Evolutionary conservation across 2,888 invertebrate genomes (phyloP).

Genomic region (Tetragonula carbonaria): DNA sequence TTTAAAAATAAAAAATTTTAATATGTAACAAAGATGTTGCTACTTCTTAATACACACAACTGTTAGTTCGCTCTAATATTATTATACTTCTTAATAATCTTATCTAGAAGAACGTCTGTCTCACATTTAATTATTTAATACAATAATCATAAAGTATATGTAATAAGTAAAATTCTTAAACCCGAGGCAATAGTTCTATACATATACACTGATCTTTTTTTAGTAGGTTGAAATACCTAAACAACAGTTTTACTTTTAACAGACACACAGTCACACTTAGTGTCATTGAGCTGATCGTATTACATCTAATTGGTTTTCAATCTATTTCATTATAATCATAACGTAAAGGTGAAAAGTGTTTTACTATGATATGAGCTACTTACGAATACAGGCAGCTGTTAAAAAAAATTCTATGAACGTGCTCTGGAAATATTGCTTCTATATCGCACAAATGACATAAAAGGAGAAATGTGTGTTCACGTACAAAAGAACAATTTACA

Average conservation of each 20-base stretch:
- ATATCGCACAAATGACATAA: slow-evolving; percentile 61
- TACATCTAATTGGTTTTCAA: slow-evolving; percentile 75
- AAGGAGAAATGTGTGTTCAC: slow-evolving; percentile 65
- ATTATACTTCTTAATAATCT: slow-evolving; percentile 64
- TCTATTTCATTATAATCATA: slow-evolving; percentile 72
- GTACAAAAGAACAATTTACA: slow-evolving; percentile 49
- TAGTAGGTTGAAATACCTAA: slow-evolving; percentile 75
- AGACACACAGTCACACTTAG: slow-evolving; percentile 79
- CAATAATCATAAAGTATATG: slow-evolving; percentile 65
- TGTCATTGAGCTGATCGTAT: slow-evolving; percentile 82
- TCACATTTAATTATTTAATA: slow-evolving; percentile 71
- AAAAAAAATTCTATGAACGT: too few species aligned
- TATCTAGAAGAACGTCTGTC: slow-evolving; percentile 70
- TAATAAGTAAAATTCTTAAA: slow-evolving; percentile 73
- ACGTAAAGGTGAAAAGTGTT: slow-evolving; percentile 70
- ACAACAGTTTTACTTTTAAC: slow-evolving; percentile 74
- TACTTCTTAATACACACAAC: slow-evolving; percentile 63
- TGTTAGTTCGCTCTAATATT: slow-evolving; percentile 50
- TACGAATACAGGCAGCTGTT: slow-evolving; percentile 53
- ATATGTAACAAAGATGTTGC: slow-evolving; percentile 35
- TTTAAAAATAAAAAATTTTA: neutral
- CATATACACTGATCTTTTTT: slow-evolving; percentile 76
- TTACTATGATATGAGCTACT: slow-evolving; percentile 64
- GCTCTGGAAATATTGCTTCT: slow-evolving; percentile 45
- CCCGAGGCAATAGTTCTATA: slow-evolving; percentile 77